Evolutionary conservation across 1,140 invertebrate species (phyloP), one percentile per base, ranked within the genome.

Genomic region (Limonius californicus): DNA sequence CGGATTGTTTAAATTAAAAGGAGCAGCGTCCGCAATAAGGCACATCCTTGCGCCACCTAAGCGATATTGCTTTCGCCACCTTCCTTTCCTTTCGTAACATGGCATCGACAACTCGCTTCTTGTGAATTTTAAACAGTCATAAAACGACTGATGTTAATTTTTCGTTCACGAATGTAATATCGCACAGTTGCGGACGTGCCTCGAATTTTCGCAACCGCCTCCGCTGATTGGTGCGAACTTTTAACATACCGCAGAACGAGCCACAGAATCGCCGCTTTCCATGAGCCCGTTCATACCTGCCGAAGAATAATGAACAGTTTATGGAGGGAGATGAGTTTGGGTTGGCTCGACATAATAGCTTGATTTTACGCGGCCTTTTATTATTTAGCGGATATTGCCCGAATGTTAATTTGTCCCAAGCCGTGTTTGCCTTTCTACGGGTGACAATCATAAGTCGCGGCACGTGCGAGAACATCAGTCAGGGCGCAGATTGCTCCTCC

Each of bases 61-160:
- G 55, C 65, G 64, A 70, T 68, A 69, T 67, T 66, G 61, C 65
- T 67, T 70, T 71, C 70, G 62, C 63, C 70, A 70, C 67, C 70
- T 70, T 61, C 59, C 35, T 20, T 18, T 54, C 59, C 35, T 20
- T 18, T 54, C 35, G 45, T 55, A 23, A 55, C 56, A 63, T 57
- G 59, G 39, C 62, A 68, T 70, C 71, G 64, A 66, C 65, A 63
- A 62, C 64, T 65, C 58, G 61, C 67, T 63, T 64, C 68, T 59
- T 65, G 68, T 71, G 73, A 72, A 74, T 74, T 74, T 74, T 73
- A 74, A 74, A 59, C 72, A 74, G 73, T 74, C 73, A 72, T 74
- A 74, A 74, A 74, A 71, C 69, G 68, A 70, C 55, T 66, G 72
- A 74, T 73, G 72, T 74, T 73, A 74, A 74, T 74, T 74, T 74